Evolutionary conservation across 2,797 vertebrate genomes (phyloP).

Genomic region (Adelosebastes latens): DNA sequence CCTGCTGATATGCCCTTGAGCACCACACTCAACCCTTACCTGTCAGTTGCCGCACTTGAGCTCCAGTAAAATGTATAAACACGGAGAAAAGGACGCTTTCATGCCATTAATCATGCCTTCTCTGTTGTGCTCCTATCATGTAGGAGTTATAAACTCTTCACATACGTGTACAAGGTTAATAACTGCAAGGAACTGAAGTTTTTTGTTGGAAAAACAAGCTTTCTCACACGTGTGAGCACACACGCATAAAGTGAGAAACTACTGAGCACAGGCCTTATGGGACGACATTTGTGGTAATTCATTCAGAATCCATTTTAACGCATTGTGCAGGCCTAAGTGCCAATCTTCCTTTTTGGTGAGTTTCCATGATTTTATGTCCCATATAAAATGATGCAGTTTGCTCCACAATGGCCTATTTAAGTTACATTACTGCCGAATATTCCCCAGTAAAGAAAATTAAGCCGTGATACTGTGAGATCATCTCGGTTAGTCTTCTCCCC

Average conservation of each 20-base stretch:
- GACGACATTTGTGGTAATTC: slow-evolving; percentile 79
- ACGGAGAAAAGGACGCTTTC: not conserved
- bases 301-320: slow-evolving; percentile 76
- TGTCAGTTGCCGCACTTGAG: not conserved
- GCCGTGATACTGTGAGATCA: slow-evolving; percentile 76
- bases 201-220: slow-evolving; percentile 18
- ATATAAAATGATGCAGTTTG: slow-evolving; percentile 72
- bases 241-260: slow-evolving; percentile 23
- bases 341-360: slow-evolving; percentile 80
- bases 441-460: slow-evolving; percentile 81
- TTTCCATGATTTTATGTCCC: slow-evolving; percentile 79
- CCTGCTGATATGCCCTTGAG: not conserved
- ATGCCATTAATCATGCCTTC: slow-evolving; percentile 6
- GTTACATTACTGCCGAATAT: slow-evolving; percentile 77
- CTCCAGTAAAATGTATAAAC: not conserved
- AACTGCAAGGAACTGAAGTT: slow-evolving; percentile 23
- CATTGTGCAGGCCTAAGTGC: slow-evolving; percentile 74
- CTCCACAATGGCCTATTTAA: slow-evolving; percentile 81
- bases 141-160: slow-evolving; percentile 10
- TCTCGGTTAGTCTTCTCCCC: slow-evolving; percentile 78
- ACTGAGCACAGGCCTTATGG: slow-evolving; percentile 62
- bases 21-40: not conserved
- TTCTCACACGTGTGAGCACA: not conserved
- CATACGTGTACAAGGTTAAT: slow-evolving; percentile 37
- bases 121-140: slow-evolving; percentile 37